Conservation (phyloP, 2,888 invertebrate genomes). For the Drosophila recens region DNA sequence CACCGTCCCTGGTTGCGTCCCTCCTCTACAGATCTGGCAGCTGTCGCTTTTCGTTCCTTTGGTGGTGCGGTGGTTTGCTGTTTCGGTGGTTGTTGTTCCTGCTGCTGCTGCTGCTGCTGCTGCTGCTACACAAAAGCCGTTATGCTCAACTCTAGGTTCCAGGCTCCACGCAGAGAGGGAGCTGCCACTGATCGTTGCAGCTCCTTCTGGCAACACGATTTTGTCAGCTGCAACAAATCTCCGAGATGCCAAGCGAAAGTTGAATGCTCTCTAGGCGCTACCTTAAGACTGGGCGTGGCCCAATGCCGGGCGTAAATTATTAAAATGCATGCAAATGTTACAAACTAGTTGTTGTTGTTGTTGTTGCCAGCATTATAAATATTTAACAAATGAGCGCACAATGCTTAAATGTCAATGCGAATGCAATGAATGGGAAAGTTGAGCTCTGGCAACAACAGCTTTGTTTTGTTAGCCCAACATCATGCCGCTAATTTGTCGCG, state of each 20-base stretch:
- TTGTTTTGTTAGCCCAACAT: slow-evolving; percentile 12
- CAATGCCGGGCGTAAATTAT: slow-evolving; percentile 38
- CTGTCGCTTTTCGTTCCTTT: slow-evolving; percentile 54
- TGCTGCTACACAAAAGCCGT: slow-evolving; percentile 42
- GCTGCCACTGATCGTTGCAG: slow-evolving; percentile 4
- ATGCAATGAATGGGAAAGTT: slow-evolving; percentile 49
- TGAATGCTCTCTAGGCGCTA: slow-evolving; percentile 20
- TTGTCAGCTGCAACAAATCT: slow-evolving; percentile 33
- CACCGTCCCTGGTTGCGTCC: neutral
- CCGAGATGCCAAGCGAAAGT: slow-evolving; percentile 14
- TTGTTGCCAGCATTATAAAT: slow-evolving; percentile 18
- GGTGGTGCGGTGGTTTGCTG: slow-evolving; percentile 11
- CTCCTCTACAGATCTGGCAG: slow-evolving; percentile 24
- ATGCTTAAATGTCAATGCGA: slow-evolving; percentile 55
- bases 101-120: slow-evolving; percentile 5
- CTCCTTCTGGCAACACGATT: slow-evolving; percentile 2
- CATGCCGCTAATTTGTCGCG: slow-evolving; percentile 54
- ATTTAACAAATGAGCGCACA: slow-evolving; percentile 10
- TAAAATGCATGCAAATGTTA: slow-evolving; percentile 44
- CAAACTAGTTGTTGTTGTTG: slow-evolving; percentile 12
- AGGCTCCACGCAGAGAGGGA: slow-evolving; percentile 22
- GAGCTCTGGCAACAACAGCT: slow-evolving; percentile 16
- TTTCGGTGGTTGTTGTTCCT: slow-evolving; percentile 28
- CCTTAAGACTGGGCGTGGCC: slow-evolving; percentile 24
- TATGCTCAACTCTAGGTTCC: slow-evolving; percentile 29